Base-by-base conservation (phyloP, 2,888 invertebrate species). In the Sipunculus nudus region DNA sequence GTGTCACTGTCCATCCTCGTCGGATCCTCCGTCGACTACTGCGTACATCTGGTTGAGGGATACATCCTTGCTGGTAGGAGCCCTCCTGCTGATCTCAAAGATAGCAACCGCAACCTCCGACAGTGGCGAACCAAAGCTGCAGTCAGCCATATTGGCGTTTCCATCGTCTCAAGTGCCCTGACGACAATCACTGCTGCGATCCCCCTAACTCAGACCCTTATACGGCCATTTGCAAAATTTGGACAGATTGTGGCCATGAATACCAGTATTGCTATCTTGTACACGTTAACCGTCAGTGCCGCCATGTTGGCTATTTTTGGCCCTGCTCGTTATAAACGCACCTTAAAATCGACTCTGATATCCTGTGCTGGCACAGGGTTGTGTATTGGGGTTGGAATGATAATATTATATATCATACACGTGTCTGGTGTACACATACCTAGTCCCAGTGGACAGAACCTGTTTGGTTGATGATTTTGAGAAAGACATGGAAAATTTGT, bases 21-120 rank as follows among this genome's bases (percentile, higher is more conserved):
- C 3, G 80, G 80, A 3, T 79, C 80, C 1, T 80, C 80, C 0
- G 80, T 80, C 2, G 80, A 80, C 62, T 80, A 80, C 68, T 79
- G 79, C 61, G 76, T 78, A n/a, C 80, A 80, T 58, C 68, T 80
- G 0, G 79, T 80, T n/a, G 80, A 80, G 54, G 79, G 79, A 10
- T 80, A 76, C 58, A 67, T 79, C n/a, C 69, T 78, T 19, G 77
- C 78, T 29, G 75, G 71, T 3, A 57, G 64, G 28, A 61, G 70
- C 32, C 67, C 71, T 19, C 70, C 72, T 19, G 47, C 43, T 1
- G 59, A 68, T 16, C 39, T 65, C 13, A 69, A 67, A 23, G 70
- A 78, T 76, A 62, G 67, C 43, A 35, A 65, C 21, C 48, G 63
- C 4, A 65, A 68, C 31, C 43, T 70, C 5, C 69, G 79, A 40